Percentiles rank a stretch among this genome's conserved stretches.
Evolutionary conservation across 2,888 invertebrate species (phyloP).

Genomic region (Cremastinae sp.): DNA sequence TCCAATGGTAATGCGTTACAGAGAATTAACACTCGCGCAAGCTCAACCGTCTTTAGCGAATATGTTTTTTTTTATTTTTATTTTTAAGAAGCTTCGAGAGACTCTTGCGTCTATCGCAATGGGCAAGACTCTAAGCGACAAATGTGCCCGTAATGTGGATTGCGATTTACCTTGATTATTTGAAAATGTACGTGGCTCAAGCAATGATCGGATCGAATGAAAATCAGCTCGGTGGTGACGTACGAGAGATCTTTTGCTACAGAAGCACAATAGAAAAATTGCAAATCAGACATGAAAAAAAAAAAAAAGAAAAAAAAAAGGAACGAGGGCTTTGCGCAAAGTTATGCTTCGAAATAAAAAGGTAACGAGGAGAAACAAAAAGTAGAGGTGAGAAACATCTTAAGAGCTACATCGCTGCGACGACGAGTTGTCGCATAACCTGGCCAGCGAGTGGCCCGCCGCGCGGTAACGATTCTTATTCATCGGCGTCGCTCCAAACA

Average conservation of each 20-base stretch:
- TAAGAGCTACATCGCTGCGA: constrained; percentile 27
- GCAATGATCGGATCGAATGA: background rate
- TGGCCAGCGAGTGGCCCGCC: constrained; percentile 35
- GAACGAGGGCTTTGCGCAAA: background rate
- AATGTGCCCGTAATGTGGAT: constrained; percentile 2
- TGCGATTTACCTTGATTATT: background rate
- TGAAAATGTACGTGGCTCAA: background rate
- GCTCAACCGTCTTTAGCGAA: constrained; percentile 26
- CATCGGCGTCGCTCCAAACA: constrained; percentile 13
- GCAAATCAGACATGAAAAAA: background rate
- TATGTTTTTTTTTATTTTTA: background rate
- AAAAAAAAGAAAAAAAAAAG: background rate
- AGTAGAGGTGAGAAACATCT: constrained; percentile 18
- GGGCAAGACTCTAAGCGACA: background rate
- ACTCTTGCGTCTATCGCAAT: background rate
- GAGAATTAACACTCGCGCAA: constrained; percentile 29
- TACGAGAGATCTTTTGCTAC: constrained; percentile 4
- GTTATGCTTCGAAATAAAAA: background rate
- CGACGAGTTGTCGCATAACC: constrained; percentile 45
- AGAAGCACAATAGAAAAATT: background rate
- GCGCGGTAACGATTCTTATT: constrained; percentile 2
- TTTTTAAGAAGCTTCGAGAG: background rate
- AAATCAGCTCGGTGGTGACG: background rate
- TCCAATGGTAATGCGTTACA: constrained; percentile 69
- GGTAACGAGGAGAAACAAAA: background rate